These are phyloP conservation scores for Ladona fulva DNA, from an alignment of 1,140 invertebrate species.

Conservation along the genomic window DNA sequence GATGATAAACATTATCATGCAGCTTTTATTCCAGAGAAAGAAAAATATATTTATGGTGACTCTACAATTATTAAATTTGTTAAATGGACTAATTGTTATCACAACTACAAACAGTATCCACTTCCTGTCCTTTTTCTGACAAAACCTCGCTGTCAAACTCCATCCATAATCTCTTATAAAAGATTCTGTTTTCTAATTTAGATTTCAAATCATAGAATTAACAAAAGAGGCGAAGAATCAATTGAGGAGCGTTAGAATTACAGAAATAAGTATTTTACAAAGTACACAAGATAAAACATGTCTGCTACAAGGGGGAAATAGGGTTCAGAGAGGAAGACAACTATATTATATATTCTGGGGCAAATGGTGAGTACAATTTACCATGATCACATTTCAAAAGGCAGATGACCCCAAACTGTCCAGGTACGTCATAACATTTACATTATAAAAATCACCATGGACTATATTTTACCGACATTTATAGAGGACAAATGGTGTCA, in stretches of 20 bases:
- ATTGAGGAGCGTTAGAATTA: not conserved
- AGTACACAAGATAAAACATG: not conserved
- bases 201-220: not conserved
- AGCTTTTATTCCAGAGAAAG: not conserved
- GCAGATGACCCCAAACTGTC: slow-evolving; percentile 2
- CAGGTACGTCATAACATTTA: slow-evolving; percentile 1
- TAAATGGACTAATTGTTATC: not conserved
- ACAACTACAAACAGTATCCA: not conserved
- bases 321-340: not conserved
- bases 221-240: not conserved
- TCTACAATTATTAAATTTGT: not conserved
- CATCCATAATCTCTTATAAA: not conserved
- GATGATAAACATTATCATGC: not conserved
- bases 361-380: slow-evolving; percentile 2
- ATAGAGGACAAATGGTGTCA: slow-evolving; percentile 4
- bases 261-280: not conserved
- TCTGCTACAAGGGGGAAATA: not conserved
- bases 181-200: not conserved
- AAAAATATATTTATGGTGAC: not conserved
- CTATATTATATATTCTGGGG: not conserved
- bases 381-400: not conserved
- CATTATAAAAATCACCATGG: slow-evolving; percentile 10
- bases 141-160: not conserved
- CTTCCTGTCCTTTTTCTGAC: not conserved
- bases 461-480: not conserved